Base-by-base conservation (phyloP, 2,888 invertebrate genomes). In the Taenaris catops region DNA sequence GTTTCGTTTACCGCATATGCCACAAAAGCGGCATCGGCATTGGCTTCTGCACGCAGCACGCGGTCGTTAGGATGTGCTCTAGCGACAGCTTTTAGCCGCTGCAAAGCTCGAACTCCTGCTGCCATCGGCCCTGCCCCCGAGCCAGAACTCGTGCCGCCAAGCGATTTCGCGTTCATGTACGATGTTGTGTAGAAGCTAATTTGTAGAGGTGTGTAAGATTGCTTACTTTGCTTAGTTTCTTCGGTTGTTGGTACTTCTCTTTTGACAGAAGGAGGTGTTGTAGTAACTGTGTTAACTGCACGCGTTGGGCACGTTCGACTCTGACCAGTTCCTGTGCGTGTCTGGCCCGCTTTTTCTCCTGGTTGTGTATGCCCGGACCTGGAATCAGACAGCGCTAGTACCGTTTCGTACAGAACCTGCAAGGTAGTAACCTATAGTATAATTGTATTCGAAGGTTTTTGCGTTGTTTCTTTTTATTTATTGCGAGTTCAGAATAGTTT, bases 111-210 rank as follows among this genome's bases (percentile, higher is more conserved):
- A 21, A 41, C 50, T 2, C 64, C 75, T 5, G 62, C 48, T 1
- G 56, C 48, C 2, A 57, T 51, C 1, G 54, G 44, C 1, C 54
- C 51, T 1, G 54, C 44, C 31, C 50, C 49, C n/a, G 53, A 29
- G 3, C 37, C 34, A 4, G 33, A 50, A 7, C 58, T 58, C 38
- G 61, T 37, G 28, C 95, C 34, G 92, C 76, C 93, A 96, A 95
- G 96, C 52, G 91, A 92, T 63, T 94, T 96, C 49, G 94, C 95
- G 76, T 96, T 99, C 98, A 92, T 97, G 58, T n/a, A n/a, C n/a
- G n/a, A n/a, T n/a, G n/a, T n/a, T n/a, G n/a, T n/a, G n/a, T n/a
- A n/a, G n/a, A n/a, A n/a, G n/a, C n/a, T n/a, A n/a, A n/a, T n/a
- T n/a, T n/a, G n/a, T n/a, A n/a, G n/a, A n/a, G n/a, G n/a, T n/a